Percentiles rank a stretch among this genome's conserved stretches.
Evolutionary conservation across 2,888 invertebrate genomes (phyloP).

Genomic region (Agriopis aurantiaria): DNA sequence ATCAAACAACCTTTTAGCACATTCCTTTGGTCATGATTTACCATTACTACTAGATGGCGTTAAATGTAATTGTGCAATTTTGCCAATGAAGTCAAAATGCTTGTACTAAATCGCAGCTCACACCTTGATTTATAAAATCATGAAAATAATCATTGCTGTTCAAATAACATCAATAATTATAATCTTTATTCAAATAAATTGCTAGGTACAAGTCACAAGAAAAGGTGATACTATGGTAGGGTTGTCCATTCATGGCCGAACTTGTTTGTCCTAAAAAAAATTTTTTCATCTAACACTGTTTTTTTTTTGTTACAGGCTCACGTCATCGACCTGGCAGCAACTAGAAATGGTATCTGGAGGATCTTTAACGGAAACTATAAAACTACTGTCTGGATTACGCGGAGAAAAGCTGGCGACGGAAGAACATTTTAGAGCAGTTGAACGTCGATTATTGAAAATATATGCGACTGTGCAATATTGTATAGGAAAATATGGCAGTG

Average conservation of each 20-base stretch:
- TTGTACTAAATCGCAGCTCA: background rate
- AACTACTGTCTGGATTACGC: slow-evolving; percentile 84
- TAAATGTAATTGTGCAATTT: background rate
- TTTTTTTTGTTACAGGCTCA: slow-evolving; percentile 83
- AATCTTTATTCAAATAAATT: background rate
- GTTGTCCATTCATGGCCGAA: slow-evolving; percentile 16
- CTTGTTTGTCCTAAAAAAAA: slow-evolving; percentile 3
- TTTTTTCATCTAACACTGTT: background rate
- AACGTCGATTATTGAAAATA: slow-evolving; percentile 91
- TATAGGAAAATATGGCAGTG: slow-evolving; percentile 86
- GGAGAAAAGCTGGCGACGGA: slow-evolving; percentile 88
- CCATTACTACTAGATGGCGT: background rate
- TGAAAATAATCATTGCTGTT: background rate
- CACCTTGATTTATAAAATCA: background rate
- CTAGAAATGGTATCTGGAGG: slow-evolving; percentile 91
- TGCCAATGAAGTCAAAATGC: background rate
- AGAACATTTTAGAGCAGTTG: slow-evolving; percentile 91
- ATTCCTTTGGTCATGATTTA: background rate
- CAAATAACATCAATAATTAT: background rate
- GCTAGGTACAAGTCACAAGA: background rate
- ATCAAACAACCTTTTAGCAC: background rate
- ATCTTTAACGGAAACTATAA: slow-evolving; percentile 86
- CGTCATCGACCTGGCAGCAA: slow-evolving; percentile 90
- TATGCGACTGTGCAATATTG: slow-evolving; percentile 93
- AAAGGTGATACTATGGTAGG: background rate